A percentile compares a stretch with the other conserved stretches of the same genome.
Evolutionary conservation across 1,140 invertebrate species (phyloP).

Genomic region (Cydia pomonella): DNA sequence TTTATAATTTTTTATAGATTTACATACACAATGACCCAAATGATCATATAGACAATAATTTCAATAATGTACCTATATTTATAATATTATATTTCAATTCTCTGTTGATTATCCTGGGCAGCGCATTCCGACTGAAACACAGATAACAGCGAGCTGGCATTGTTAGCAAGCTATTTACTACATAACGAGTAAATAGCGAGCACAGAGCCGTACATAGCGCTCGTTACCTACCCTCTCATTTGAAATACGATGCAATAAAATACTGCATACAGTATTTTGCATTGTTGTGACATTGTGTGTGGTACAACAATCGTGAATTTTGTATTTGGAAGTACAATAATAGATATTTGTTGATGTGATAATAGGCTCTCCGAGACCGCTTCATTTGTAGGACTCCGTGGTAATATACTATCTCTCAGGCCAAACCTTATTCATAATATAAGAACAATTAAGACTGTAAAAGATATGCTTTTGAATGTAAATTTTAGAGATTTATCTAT

Average conservation of each 20-base stretch:
- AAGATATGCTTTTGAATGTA: too few relatives aligned
- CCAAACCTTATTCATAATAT: too few relatives aligned
- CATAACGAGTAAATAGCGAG: not conserved
- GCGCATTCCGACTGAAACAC: conserved; percentile 4
- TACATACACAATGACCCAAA: too few relatives aligned
- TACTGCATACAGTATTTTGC: conserved; percentile 13
- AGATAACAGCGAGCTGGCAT: conserved; percentile 14
- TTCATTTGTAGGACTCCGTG: too few relatives aligned
- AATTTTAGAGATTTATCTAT: too few relatives aligned
- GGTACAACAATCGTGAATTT: not conserved
- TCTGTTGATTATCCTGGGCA: conserved; percentile 1
- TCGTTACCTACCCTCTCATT: conserved; percentile 18
- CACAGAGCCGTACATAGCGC: conserved; percentile 1
- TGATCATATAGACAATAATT: too few relatives aligned
- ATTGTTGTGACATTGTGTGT: not conserved
- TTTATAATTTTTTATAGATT: too few relatives aligned
- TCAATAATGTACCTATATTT: not conserved
- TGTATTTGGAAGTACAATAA: not conserved
- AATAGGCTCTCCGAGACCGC: too few relatives aligned
- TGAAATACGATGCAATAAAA: conserved; percentile 18
- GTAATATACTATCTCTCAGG: too few relatives aligned
- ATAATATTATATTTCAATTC: not conserved
- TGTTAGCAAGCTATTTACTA: conserved; percentile 18
- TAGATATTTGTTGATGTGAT: not conserved
- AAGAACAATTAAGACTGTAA: too few relatives aligned